These are phyloP conservation scores for Camptogramma bilineatum DNA, from an alignment of 2,888 invertebrate genomes.

Conservation along the genomic window DNA sequence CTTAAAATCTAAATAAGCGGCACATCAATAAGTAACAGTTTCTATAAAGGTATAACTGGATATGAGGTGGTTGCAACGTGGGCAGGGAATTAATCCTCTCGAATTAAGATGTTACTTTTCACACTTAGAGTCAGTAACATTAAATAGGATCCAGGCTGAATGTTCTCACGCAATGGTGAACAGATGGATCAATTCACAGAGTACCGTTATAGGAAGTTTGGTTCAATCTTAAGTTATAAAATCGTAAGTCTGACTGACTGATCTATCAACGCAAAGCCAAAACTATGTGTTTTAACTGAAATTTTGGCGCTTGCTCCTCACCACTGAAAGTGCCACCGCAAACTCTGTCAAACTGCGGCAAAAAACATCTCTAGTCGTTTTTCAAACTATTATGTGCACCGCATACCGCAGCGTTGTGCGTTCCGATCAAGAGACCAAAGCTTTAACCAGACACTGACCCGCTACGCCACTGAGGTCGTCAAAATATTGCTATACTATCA, in stretches of 20 bases:
- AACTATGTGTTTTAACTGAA: too few species aligned
- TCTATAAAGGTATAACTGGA: slow-evolving; percentile 12
- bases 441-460: too few species aligned
- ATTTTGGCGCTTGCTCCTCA: too few species aligned
- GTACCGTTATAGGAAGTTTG: neutral
- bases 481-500: slow-evolving; percentile 22
- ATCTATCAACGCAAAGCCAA: too few species aligned
- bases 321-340: too few species aligned
- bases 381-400: too few species aligned
- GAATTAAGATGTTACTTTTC: slow-evolving; percentile 47
- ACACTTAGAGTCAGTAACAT: slow-evolving; percentile 42
- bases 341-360: too few species aligned
- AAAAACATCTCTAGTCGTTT: too few species aligned
- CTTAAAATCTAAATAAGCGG: neutral
- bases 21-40: slow-evolving; percentile 13
- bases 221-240: neutral
- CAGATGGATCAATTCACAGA: slow-evolving; percentile 6
- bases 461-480: too few species aligned
- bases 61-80: slow-evolving; percentile 30
- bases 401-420: too few species aligned
- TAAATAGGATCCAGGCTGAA: slow-evolving; percentile 47
- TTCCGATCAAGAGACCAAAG: too few species aligned
- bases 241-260: too few species aligned
- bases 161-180: slow-evolving; percentile 58
- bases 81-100: slow-evolving; percentile 42